Evolutionary conservation across 2,113 vertebrate genomes (phyloP), one percentile per base, ranked within the genome.

Genomic region (Sisor rabdophorus): DNA sequence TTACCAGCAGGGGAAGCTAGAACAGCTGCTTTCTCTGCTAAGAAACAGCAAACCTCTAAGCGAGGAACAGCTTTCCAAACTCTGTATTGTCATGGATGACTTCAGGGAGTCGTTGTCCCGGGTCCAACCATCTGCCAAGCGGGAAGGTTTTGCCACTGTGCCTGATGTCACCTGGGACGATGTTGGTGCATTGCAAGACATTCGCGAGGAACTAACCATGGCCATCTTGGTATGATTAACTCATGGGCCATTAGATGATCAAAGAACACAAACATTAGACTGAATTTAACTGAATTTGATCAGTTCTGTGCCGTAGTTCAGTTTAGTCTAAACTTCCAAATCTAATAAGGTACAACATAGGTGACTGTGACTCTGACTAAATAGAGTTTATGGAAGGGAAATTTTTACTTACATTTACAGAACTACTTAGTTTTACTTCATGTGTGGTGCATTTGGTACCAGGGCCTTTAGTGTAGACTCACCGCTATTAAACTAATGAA

Each of bases 91-190:
- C 82, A 89, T 95, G 92, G 92, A 92, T 3, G 97, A 99, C 85
- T 99, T 99, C 81, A 89, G 89, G 86, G 83, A 84, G 9, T 93
- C 97, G 0, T 86, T 98, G 64, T 75, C 91, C 70, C 89, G 89
- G 0, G 93, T 99, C 9, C 97, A 99, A 47, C 97, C 97, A 2
- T 98, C 97, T 9, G 97, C 97, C 79, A 98, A 98, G 89, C 93
- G 97, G 54, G 97, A 99, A 88, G 97, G 97, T 81, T 98, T 99
- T 71, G 94, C 95, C 84, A 99, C 97, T 0, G 92, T 98, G 30
- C 97, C 97, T 0, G 94, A 95, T 52, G 97, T 98, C 81, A 97
- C 93, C 0, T 99, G 97, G 97, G 93, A 93, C 9, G 94, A 98
- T 63, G 90, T 99, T 0, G 97, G 97, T 28, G 97, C 97, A 16